Conservation (phyloP, 2,113 vertebrate genomes). For the Epinephelus moara region DNA sequence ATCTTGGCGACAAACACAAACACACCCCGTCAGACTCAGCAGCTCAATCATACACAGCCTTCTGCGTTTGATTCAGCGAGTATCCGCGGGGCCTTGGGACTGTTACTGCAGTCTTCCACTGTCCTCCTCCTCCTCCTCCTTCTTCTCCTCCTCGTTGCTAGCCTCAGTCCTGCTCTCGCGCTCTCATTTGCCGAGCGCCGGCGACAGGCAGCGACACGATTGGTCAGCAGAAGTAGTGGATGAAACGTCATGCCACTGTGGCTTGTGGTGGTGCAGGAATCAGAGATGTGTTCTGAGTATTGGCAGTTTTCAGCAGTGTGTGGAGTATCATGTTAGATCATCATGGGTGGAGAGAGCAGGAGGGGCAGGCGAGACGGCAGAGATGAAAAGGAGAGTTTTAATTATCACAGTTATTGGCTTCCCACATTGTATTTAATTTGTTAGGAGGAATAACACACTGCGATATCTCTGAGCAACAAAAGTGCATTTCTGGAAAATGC, state of each 20-base stretch:
- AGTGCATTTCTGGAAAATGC: slow-evolving; percentile 29
- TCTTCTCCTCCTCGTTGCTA: slow-evolving; percentile 74
- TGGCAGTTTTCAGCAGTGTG: slow-evolving; percentile 49
- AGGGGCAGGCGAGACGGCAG: slow-evolving; percentile 27
- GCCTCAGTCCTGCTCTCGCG: slow-evolving; percentile 59
- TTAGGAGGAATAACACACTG: slow-evolving; percentile 18
- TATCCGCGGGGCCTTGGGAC: slow-evolving; percentile 59
- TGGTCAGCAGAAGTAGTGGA: slow-evolving; percentile 67
- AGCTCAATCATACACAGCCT: slow-evolving; percentile 58
- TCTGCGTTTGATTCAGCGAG: slow-evolving; percentile 47
- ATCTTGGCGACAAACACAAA: slow-evolving; percentile 54
- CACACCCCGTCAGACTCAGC: slow-evolving; percentile 34
- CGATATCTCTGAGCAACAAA: slow-evolving; percentile 28
- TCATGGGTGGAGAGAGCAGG: slow-evolving; percentile 31
- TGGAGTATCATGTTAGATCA: slow-evolving; percentile 41
- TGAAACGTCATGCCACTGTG: slow-evolving; percentile 52
- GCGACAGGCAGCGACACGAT: slow-evolving; percentile 58
- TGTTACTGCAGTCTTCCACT: slow-evolving; percentile 68
- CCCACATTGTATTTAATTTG: slow-evolving; percentile 39
- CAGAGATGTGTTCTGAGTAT: slow-evolving; percentile 39
- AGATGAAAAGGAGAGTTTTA: slow-evolving; percentile 55
- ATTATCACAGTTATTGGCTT: slow-evolving; percentile 52
- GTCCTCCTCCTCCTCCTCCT: slow-evolving; percentile 35
- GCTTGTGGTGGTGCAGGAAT: slow-evolving; percentile 69
- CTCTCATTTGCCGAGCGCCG: slow-evolving; percentile 70